Base-by-base conservation (phyloP, 2,888 invertebrate species). In the Mantis religiosa region DNA sequence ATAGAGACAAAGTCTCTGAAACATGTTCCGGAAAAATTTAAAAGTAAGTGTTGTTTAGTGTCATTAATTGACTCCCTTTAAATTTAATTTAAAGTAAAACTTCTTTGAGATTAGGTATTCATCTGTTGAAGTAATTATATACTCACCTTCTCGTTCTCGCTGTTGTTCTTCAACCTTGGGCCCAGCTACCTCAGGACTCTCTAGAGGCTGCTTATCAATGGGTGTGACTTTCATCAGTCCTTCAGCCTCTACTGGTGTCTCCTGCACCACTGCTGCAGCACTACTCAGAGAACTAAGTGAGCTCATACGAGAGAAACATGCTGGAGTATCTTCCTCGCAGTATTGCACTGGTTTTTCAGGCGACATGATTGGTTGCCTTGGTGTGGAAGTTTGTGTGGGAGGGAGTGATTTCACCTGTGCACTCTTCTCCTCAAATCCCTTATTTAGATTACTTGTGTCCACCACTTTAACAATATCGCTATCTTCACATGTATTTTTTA, bases 271-370 rank as follows among this genome's bases (percentile, higher is more conserved):
- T 27, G 86, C 54, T 27, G 89, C 83, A 47, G 83, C 84, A 89
- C 91, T 93, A 90, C 92, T 93, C 71, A 95, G 92, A 0, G 95
- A 95, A 89, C 94, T 94, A 28, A 94, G 93, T 81, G 95, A 95
- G 91, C 94, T 94, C 0, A 94, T 94, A 41, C 95, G 92, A 8
- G 97, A 97, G 92, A 96, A 97, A 92, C 95, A 96, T 0, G 96
- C 96, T 0, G 98, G 97, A 0, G 98, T 98, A 1, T 97, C 98
- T 92, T 98, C 97, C 90, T 98, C 97, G 91, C 97, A 97, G 92
- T 98, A 98, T 92, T 96, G 96, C 8, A 96, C 95, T 0, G 97
- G 96, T 91, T 97, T 97, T 91, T 97, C 97, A 0, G 97, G 97
- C 47, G 96, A 96, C 91, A 96, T 95, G 91, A 96, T 95, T 6